Base-by-base conservation (phyloP, 2,113 vertebrate species). In the Peromyscus polionotus region DNA sequence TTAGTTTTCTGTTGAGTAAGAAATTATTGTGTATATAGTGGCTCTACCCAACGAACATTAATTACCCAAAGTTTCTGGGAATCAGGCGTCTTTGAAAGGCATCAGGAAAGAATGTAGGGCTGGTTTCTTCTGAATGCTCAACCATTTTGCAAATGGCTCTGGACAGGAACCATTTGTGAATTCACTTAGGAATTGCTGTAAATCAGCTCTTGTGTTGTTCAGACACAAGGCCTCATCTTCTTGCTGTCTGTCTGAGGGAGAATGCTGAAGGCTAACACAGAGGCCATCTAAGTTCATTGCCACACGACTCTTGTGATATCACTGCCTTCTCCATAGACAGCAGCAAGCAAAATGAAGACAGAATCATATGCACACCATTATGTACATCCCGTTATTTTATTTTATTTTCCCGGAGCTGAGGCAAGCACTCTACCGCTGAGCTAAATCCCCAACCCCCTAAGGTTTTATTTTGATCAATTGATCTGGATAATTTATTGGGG, bases 31-130 rank as follows among this genome's bases (percentile, higher is more conserved):
- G 45, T 42, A 33, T 45, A 7, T 36, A 77, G 28, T 84, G 75
- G 7, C 39, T 83, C 13, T 63, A 86, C 83, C 59, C 22, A 88
- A 63, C 2, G 90, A 68, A 65, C 16, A 19, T 79, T 95, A 80
- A 51, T 70, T 94, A 93, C 19, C 54, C 93, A 89, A 93, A 28
- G 24, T 45, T 81, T 94, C 20, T 86, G 22, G 85, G 84, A 7
- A 28, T 68, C 51, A 63, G 9, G 24, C 65, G 3, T 65, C 11
- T 95, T 54, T 36, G 33, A 93, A 94, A 91, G 33, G 4, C 16
- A 33, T 1, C 4, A 33, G 36, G n/a, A 10, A 31, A 83, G 3
- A 10, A 13, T 75, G 45, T 8, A 79, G 24, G 26, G 45, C 48
- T 76, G 33, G 24, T 1, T 45, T 89, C 7, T 84, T 59, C 8